Conservation (phyloP, 2,113 vertebrate species). For the Bagarius yarrelli region DNA sequence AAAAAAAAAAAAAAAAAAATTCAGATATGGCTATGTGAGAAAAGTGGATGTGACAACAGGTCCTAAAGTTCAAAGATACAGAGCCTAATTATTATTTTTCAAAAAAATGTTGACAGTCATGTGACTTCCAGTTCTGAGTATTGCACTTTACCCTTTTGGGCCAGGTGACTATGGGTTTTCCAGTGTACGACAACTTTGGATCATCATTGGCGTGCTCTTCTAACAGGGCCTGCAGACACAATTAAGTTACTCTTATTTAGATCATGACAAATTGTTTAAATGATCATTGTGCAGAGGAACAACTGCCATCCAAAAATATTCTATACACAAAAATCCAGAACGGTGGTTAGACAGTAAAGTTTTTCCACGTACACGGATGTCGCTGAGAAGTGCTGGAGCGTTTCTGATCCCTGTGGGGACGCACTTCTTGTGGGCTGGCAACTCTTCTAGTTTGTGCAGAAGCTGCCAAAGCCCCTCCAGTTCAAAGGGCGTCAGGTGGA, state of each 20-base stretch:
- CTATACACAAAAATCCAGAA: too few relatives aligned
- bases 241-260: background rate
- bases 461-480: slow-evolving; percentile 91
- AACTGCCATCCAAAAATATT: background rate
- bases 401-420: slow-evolving; percentile 88
- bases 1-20: background rate
- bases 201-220: slow-evolving; percentile 80
- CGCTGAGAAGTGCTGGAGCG: slow-evolving; percentile 82
- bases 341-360: background rate
- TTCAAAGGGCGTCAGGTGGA: slow-evolving; percentile 85
- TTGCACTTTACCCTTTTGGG: slow-evolving; percentile 83
- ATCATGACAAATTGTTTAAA: background rate
- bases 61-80: background rate
- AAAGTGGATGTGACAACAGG: background rate
- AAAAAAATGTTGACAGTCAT: background rate
- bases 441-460: slow-evolving; percentile 87
- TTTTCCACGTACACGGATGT: slow-evolving; percentile 77
- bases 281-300: background rate
- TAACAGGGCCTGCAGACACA: slow-evolving; percentile 75
- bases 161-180: slow-evolving; percentile 94
- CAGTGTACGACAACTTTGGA: slow-evolving; percentile 87
- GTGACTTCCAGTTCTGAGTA: background rate
- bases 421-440: slow-evolving; percentile 91
- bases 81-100: background rate
- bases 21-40: rapidly evolving